Evolutionary conservation across 2,113 vertebrate species (phyloP), one percentile per base, ranked within the genome.

Genomic region (Porphyrio hochstetteri): DNA sequence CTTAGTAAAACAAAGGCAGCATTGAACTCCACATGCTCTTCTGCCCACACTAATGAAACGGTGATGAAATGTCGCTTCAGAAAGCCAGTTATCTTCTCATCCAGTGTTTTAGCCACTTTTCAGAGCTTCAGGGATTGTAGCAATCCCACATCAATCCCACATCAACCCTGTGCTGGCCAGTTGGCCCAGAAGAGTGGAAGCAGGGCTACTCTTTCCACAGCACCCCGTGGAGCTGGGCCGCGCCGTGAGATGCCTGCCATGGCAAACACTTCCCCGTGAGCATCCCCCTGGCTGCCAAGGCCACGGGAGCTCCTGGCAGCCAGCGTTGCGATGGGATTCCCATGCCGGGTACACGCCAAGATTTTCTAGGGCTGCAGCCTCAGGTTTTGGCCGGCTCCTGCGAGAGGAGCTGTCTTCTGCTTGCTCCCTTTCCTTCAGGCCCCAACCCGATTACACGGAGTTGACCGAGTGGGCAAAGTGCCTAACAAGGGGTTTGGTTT

Each of bases 1-100:
- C 76, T 88, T 44, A 29, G 24, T 7, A 78, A 96, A 52, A 99
- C 98, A 98, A 98, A 98, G 97, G 91, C 61, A 80, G 92, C 98
- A 98, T 98, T 98, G 98, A 98, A 96, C 76, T 63, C 76, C 78
- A 38, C 88, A 68, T 44, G 70, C 97, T 46, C 52, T 1, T 44
- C 56, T 38, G 38, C 68, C 92, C 69, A 59, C 88, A 60, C 69
- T 98, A 98, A 98, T 98, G 97, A 97, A 91, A 97, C 91, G 40
- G 93, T 67, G 97, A 95, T 98, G 98, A 98, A 98, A 98, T 93
- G 93, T 64, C 86, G 96, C 92, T 97, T 94, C 97, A 67, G 83
- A 92, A 95, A 96, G 94, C 96, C 95, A 67, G 59, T 76, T 92
- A 88, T 90, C 91, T 80, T 82, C 91, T 68, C 63, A 92, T 87